Evolutionary conservation across 2,888 invertebrate genomes (phyloP).

Genomic region (Cryptophagus acutangulus): DNA sequence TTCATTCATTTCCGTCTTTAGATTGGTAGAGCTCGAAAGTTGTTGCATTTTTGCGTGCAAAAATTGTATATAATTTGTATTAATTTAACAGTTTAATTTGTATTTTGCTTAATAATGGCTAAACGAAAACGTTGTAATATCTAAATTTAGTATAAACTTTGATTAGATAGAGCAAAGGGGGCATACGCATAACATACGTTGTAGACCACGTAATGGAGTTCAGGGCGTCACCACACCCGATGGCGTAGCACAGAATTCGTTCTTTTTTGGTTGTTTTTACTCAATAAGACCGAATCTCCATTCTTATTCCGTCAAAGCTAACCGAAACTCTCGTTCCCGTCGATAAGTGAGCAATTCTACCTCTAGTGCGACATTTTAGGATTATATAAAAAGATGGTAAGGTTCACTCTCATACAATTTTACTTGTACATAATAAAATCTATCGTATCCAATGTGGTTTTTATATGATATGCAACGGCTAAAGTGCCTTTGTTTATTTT

Average conservation of each 20-base stretch:
- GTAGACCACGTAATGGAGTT: slow-evolving; percentile 26
- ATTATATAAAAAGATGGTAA: slow-evolving; percentile 19
- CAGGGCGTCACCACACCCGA: slow-evolving; percentile 25
- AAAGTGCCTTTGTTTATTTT: not conserved
- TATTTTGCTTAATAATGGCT: slow-evolving; percentile 20
- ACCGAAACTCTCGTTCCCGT: too few relatives aligned
- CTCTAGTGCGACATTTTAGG: slow-evolving; percentile 18
- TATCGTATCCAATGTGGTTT: slow-evolving; percentile 7
- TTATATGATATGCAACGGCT: slow-evolving; percentile 4
- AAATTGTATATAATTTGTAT: slow-evolving; percentile 20
- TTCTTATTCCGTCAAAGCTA: too few relatives aligned
- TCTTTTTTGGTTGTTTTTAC: slow-evolving; percentile 8
- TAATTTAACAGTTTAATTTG: slow-evolving; percentile 19
- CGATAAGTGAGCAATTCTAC: slow-evolving; percentile 14
- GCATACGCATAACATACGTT: not conserved
- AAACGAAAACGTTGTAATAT: slow-evolving; percentile 6
- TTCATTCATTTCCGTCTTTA: slow-evolving; percentile 35
- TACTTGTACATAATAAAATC: slow-evolving; percentile 12
- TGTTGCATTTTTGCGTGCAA: slow-evolving; percentile 27
- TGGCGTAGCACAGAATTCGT: too few relatives aligned
- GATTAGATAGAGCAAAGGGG: too few relatives aligned
- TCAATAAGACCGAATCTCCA: too few relatives aligned
- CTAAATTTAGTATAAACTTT: slow-evolving; percentile 7
- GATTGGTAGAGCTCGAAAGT: slow-evolving; percentile 31
- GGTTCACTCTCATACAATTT: slow-evolving; percentile 13